Base-by-base conservation (phyloP, 2,113 vertebrate genomes). In the Bothrops jararaca region DNA sequence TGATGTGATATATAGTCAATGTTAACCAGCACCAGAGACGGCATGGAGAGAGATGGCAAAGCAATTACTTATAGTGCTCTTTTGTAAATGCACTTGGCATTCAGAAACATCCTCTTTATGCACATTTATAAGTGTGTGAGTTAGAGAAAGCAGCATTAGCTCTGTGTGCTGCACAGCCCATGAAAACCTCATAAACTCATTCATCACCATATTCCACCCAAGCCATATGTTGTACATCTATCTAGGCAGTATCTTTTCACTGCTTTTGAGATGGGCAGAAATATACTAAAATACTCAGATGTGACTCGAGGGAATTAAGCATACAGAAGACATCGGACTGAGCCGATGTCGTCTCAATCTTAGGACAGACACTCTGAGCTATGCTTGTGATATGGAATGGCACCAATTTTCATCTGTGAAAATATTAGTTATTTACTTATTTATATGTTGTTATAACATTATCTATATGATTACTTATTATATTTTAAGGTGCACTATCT, bases 261-360 rank as follows among this genome's bases (percentile, higher is more conserved):
- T 20, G 24, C 34, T 80, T 54, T 92, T 23, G 86, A 53, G 52
- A 89, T 89, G 34, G 50, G 1, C 4, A 74, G 50, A 64, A 92
- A 92, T 80, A 92, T 89, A 74, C 29, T 92, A 87, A 89, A 92
- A 92, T 89, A 45, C 50, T 80, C 88, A 92, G 85, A 34, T 64
- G 45, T 52, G 56, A 34, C 0, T 11, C 29, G 34, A 64, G 18
- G 52, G 29, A 60, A 52, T 52, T 34, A 91, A 60, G 18, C 54
- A 45, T 60, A 86, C 3, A 15, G 42, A 45, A 86, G 5, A 52
- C 20, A 18, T 48, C 57, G 34, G n/a, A 34, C 34, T 34, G n/a
- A 74, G n/a, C n/a, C 13, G 2, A 34, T 34, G n/a, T 74, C 64
- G 7, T 74, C 64, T 34, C 64, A 34, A 18, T 74, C 15, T 34